These are phyloP conservation scores for Hafferia zeledoni DNA, from an alignment of 2,797 vertebrate species.

Conservation along the genomic window DNA sequence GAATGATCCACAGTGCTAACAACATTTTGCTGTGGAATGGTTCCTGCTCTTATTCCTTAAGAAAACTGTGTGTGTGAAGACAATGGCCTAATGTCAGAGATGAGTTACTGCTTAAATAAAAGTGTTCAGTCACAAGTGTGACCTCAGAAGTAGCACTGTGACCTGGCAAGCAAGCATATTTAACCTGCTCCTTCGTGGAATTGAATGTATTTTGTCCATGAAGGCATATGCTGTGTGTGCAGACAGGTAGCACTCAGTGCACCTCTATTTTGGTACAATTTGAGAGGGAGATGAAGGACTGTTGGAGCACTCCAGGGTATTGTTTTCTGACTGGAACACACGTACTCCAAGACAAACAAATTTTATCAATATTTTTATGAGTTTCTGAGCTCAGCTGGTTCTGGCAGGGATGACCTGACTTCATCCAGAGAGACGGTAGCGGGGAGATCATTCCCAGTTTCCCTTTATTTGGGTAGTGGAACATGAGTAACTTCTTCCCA, in stretches of 20 bases:
- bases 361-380: conserved; percentile 28
- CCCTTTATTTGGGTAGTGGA: neutral
- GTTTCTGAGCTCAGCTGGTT: neutral
- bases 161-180: neutral
- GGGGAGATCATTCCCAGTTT: neutral
- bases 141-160: neutral
- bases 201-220: neutral
- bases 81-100: neutral
- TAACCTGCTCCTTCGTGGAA: neutral
- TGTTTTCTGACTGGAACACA: neutral
- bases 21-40: neutral
- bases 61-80: neutral
- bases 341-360: neutral
- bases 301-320: neutral
- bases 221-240: neutral
- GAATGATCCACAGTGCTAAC: rapidly evolving
- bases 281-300: neutral
- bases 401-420: neutral
- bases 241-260: neutral
- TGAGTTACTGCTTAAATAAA: neutral
- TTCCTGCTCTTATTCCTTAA: neutral
- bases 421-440: neutral
- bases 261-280: neutral
- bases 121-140: neutral
- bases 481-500: neutral